Evolutionary conservation across 2,888 invertebrate species (phyloP).

Genomic region (Anodontia alba): DNA sequence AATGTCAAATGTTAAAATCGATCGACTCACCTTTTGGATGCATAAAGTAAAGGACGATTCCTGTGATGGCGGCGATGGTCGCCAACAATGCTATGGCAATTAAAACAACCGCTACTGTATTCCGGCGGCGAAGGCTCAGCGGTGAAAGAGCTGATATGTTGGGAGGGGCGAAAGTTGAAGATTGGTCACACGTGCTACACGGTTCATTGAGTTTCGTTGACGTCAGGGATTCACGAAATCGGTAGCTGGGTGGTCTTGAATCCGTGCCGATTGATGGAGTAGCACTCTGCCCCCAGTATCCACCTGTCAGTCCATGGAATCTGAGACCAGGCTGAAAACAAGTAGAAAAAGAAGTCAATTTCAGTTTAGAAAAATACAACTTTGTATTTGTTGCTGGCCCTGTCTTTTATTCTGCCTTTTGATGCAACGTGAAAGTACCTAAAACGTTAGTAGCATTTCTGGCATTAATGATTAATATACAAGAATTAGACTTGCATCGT

Average conservation of each 20-base stretch:
- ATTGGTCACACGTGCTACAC: slow-evolving; percentile 41
- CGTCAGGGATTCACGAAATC: slow-evolving; percentile 28
- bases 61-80: slow-evolving; percentile 58
- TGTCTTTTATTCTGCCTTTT: too few species aligned
- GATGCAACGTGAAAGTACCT: too few species aligned
- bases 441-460: too few species aligned
- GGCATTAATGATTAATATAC: too few species aligned
- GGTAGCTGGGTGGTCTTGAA: slow-evolving; percentile 50
- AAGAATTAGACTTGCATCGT: too few species aligned
- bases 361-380: not conserved
- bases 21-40: slow-evolving; percentile 63
- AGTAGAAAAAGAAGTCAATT: not conserved
- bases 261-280: slow-evolving; percentile 37
- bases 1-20: too few species aligned
- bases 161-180: slow-evolving; percentile 19
- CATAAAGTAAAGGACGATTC: slow-evolving; percentile 59
- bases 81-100: slow-evolving; percentile 65
- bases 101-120: slow-evolving; percentile 62
- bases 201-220: slow-evolving; percentile 32
- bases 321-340: slow-evolving; percentile 55
- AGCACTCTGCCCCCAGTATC: slow-evolving; percentile 46
- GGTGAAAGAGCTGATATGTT: slow-evolving; percentile 51
- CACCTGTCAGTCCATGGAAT: slow-evolving; percentile 53
- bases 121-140: slow-evolving; percentile 51
- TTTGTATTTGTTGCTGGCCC: too few species aligned